phyloP scores from a whole-genome alignment of 2,797 vertebrate species.

The Urocyon cinereoargenteus region DNA sequence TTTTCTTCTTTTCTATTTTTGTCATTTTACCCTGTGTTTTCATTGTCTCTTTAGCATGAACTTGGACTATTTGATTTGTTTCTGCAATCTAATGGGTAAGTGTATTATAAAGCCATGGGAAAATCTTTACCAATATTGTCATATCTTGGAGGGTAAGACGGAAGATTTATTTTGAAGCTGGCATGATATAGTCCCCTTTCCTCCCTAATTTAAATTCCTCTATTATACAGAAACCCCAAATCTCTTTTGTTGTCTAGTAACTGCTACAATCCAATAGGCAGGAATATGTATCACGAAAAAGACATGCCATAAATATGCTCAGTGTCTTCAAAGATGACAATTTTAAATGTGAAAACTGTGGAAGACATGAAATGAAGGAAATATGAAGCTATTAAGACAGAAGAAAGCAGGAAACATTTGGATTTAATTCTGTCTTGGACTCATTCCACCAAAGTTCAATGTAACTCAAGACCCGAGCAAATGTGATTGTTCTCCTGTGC shows the following conservation, averaged over 20 bases:
- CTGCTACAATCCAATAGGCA: slow-evolving; percentile 61
- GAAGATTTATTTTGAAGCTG: slow-evolving; percentile 73
- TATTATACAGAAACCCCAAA: slow-evolving; percentile 64
- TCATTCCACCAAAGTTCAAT: slow-evolving; percentile 67
- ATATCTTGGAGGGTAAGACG: slow-evolving; percentile 45
- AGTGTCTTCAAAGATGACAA: slow-evolving; percentile 72
- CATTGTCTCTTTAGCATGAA: slow-evolving; percentile 25
- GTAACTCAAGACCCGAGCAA: slow-evolving; percentile 60
- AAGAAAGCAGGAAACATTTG: slow-evolving; percentile 83
- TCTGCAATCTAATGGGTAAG: background rate
- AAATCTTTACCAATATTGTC: slow-evolving; percentile 58
- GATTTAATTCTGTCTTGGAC: slow-evolving; percentile 81
- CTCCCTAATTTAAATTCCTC: slow-evolving; percentile 69
- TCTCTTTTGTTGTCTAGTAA: slow-evolving; percentile 59
- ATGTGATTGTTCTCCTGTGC: slow-evolving; percentile 39
- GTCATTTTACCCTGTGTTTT: slow-evolving; percentile 43
- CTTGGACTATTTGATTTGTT: slow-evolving; percentile 39
- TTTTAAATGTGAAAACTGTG: slow-evolving; percentile 69
- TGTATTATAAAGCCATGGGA: background rate
- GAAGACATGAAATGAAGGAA: slow-evolving; percentile 72
- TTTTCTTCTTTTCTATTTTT: slow-evolving; percentile 16
- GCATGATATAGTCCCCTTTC: slow-evolving; percentile 41
- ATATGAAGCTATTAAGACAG: slow-evolving; percentile 69
- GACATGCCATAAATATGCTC: slow-evolving; percentile 34
- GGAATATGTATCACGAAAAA: slow-evolving; percentile 67